Evolutionary conservation across 2,113 vertebrate species (phyloP).

Genomic region (Cheilinus undulatus): DNA sequence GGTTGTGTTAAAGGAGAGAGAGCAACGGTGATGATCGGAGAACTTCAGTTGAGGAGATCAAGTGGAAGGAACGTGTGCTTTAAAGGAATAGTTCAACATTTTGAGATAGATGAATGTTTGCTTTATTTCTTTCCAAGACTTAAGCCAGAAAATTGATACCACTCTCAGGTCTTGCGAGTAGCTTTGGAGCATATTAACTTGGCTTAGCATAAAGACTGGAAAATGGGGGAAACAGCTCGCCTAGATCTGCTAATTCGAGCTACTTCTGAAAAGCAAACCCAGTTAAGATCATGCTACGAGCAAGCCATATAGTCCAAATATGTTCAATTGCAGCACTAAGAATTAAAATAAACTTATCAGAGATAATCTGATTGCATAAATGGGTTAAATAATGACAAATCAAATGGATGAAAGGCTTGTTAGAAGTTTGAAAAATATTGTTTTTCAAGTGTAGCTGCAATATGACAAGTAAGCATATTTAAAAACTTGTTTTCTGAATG

Average conservation of each 20-base stretch:
- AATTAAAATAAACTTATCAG: too few species aligned
- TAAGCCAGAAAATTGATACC: neutral
- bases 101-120: slow-evolving; percentile 16
- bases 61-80: neutral
- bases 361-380: too few species aligned
- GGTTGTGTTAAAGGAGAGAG: slow-evolving; percentile 2
- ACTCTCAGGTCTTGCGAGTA: neutral
- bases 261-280: too few species aligned
- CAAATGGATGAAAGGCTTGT: too few species aligned
- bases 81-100: slow-evolving; percentile 47
- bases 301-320: too few species aligned
- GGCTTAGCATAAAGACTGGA: slow-evolving; percentile 17
- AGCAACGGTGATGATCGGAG: slow-evolving; percentile 16
- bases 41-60: slow-evolving; percentile 2
- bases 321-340: too few species aligned
- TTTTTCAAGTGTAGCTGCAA: too few species aligned
- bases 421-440: too few species aligned
- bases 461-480: too few species aligned
- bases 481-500: too few species aligned
- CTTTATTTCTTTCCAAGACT: neutral
- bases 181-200: neutral
- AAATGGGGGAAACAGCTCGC: neutral
- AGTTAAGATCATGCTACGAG: too few species aligned
- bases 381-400: too few species aligned
- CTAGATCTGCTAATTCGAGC: neutral